Evolutionary conservation across 2,797 vertebrate genomes (phyloP), one percentile per base, ranked within the genome.

Genomic region (Gadopsis marmoratus): DNA sequence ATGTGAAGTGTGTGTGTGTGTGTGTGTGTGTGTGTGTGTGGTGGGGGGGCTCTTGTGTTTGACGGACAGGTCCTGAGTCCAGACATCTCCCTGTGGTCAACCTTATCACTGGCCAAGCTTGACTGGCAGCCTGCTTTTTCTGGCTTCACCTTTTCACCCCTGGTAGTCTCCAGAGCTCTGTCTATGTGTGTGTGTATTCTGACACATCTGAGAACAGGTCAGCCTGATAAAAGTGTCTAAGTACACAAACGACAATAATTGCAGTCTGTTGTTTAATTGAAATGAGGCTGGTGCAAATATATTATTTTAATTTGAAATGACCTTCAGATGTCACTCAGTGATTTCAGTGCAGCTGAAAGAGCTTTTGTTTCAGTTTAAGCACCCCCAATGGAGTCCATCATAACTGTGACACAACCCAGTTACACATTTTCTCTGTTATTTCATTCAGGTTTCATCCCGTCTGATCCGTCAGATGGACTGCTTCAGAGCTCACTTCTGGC

Each of bases 31-130:
- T 26, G 26, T 26, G 26, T 26, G 26, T 26, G 26, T 26, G 65
- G 29, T 60, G 47, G 59, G 50, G 72, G 85, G 88, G 66, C 89
- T 86, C 88, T 92, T 79, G 84, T 88, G 87, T 91, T 90, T 95
- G 94, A 95, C 26, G 67, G 94, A 92, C 92, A 89, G 91, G 80
- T 79, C 88, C 89, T 91, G 83, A 90, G 93, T 91, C 86, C 90
- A 88, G 88, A 89, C 89, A 78, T 82, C 89, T 91, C 90, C 89
- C 86, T 6, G 47, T 23, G 88, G 86, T 80, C 79, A 65, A 88
- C 88, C 88, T 94, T 93, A 94, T 95, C 94, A 86, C 71, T 63
- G 83, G 83, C 81, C 86, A 62, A 76, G 87, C 83, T 87, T 76
- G 78, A 89, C 83, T 92, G 93, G 91, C 91, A 94, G 88, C 58